Conservation (phyloP, 1,140 invertebrate species). For the Belonocnema kinseyi region DNA sequence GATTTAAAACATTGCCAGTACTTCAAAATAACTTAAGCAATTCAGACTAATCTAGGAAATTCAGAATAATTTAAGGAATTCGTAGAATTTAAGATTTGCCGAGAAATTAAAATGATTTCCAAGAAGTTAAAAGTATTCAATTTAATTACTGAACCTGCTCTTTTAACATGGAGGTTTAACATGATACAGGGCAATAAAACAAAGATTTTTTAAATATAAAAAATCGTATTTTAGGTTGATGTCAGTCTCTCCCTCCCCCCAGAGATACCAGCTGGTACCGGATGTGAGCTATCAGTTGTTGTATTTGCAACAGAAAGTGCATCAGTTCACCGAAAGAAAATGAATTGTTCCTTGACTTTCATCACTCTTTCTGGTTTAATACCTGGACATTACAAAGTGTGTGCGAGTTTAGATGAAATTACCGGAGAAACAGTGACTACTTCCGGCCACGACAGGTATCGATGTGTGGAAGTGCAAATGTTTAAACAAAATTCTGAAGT, state of each 20-base stretch:
- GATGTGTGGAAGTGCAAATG: conserved; percentile 68
- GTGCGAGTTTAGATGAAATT: conserved; percentile 63
- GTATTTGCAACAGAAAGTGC: conserved; percentile 61
- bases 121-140: too few relatives aligned
- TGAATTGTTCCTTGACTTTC: conserved; percentile 63
- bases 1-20: too few relatives aligned
- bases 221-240: conserved; percentile 49
- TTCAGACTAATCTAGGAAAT: too few relatives aligned
- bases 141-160: too few relatives aligned
- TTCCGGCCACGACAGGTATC: conserved; percentile 44
- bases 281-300: conserved; percentile 61
- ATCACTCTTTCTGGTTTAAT: conserved; percentile 60
- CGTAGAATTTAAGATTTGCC: too few relatives aligned
- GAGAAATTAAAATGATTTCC: too few relatives aligned
- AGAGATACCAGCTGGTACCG: conserved; percentile 31
- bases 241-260: conserved; percentile 54
- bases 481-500: conserved; percentile 61
- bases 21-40: too few relatives aligned
- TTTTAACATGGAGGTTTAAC: too few relatives aligned
- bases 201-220: not conserved
- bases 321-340: conserved; percentile 57
- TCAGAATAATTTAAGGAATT: too few relatives aligned
- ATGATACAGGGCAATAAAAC: too few relatives aligned
- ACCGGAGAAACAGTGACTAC: conserved; percentile 27
- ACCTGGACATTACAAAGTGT: conserved; percentile 69